These are phyloP conservation scores for Nycteola revayana DNA, from an alignment of 2,888 invertebrate genomes.

Conservation along the genomic window DNA sequence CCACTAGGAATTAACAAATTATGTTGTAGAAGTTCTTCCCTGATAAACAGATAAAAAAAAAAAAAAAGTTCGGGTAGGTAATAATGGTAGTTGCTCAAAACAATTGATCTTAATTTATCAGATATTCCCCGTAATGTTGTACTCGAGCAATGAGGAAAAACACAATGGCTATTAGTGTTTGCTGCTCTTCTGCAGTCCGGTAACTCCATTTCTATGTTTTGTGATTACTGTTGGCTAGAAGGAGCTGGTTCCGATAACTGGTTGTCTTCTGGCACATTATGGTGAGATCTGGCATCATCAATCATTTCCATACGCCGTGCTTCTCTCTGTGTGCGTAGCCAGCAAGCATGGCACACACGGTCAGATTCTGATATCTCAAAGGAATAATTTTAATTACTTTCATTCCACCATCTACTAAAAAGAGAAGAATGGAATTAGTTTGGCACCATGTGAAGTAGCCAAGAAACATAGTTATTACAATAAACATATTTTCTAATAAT, in stretches of 20 bases:
- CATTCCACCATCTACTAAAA: too few relatives aligned
- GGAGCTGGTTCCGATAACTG: too few relatives aligned
- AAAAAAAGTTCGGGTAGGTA: slow-evolving; percentile 11
- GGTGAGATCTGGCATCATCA: slow-evolving; percentile 2
- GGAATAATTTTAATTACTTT: too few relatives aligned
- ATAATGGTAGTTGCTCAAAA: slow-evolving; percentile 6
- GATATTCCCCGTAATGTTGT: slow-evolving; percentile 4
- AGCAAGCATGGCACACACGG: slow-evolving; percentile 10
- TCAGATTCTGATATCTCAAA: slow-evolving; percentile 8
- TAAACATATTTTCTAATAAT: too few relatives aligned
- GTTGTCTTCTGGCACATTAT: too few relatives aligned
- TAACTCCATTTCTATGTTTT: slow-evolving; percentile 5
- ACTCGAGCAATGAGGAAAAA: slow-evolving; percentile 10
- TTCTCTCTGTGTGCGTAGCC: slow-evolving; percentile 8
- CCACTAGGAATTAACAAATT: slow-evolving; percentile 1
- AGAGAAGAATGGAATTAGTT: too few relatives aligned
- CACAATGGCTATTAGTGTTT: slow-evolving; percentile 13
- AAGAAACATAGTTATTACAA: too few relatives aligned
- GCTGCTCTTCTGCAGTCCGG: slow-evolving; percentile 15
- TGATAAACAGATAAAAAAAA: too few relatives aligned
- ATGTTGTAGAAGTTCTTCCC: slow-evolving; percentile 1
- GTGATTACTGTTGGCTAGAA: too few relatives aligned
- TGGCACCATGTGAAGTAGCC: too few relatives aligned
- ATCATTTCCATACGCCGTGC: slow-evolving; percentile 1
- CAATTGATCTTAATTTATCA: slow-evolving; percentile 8